phyloP scores from a whole-genome alignment of 2,888 invertebrate genomes.

The Calameuta pallipes region DNA sequence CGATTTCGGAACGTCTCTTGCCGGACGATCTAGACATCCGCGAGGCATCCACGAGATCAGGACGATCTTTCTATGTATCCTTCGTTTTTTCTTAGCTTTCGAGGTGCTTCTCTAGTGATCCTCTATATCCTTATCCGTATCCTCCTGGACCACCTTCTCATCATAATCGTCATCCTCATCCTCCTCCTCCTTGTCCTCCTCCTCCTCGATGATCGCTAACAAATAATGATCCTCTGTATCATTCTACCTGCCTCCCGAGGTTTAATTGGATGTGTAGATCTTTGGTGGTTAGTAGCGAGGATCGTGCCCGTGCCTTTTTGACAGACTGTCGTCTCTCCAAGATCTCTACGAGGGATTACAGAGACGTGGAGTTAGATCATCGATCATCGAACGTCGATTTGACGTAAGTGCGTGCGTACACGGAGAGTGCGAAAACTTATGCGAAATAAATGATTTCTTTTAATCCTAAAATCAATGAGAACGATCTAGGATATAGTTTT shows the following conservation, averaged over 20 bases:
- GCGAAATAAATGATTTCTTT: not conserved
- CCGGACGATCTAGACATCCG: not conserved
- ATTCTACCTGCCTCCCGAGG: not conserved
- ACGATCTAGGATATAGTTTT: not conserved
- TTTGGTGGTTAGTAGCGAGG: not conserved
- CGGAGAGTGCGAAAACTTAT: not conserved
- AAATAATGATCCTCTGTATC: not conserved
- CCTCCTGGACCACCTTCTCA: not conserved
- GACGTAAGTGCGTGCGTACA: not conserved
- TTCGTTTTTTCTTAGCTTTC: not conserved
- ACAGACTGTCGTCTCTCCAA: not conserved
- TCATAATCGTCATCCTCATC: no score
- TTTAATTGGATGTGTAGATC: not conserved
- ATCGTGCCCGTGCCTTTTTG: not conserved
- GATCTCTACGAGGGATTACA: not conserved
- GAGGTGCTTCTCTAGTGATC: not conserved
- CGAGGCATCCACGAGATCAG: not conserved
- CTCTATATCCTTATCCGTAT: not conserved
- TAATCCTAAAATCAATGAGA: not conserved
- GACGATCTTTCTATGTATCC: not conserved
- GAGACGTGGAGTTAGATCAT: not conserved
- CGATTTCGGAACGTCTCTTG: not conserved
- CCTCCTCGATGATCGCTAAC: not conserved
- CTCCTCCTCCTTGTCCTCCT: no score
- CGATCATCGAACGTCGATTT: not conserved